Evolutionary conservation across 1,140 invertebrate species (phyloP).

Genomic region (Teleogryllus occipitalis): DNA sequence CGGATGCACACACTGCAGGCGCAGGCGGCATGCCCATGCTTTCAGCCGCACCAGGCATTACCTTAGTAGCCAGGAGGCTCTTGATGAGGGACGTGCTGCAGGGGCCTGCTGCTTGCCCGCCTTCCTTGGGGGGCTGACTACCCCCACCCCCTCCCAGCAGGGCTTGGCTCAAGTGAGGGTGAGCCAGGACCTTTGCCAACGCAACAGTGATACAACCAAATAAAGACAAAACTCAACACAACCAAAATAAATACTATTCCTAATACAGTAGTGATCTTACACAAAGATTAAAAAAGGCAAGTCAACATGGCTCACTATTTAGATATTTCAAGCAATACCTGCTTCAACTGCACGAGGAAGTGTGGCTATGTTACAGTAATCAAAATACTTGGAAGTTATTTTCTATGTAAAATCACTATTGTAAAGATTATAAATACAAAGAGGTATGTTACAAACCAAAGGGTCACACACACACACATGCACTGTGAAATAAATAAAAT

Average conservation of each 20-base stretch:
- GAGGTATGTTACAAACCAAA: too few species aligned
- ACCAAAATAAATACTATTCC: conserved; percentile 1
- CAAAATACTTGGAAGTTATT: too few species aligned
- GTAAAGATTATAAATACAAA: too few species aligned
- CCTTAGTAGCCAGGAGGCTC: conserved; percentile 76
- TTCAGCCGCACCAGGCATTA: conserved; percentile 45
- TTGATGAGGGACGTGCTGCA: conserved; percentile 63
- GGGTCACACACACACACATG: too few species aligned
- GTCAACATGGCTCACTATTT: too few species aligned
- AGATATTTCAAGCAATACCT: too few species aligned
- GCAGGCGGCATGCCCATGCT: conserved; percentile 42
- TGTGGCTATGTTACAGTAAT: too few species aligned
- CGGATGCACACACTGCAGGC: conserved; percentile 26
- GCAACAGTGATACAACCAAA: conserved; percentile 18
- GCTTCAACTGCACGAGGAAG: too few species aligned
- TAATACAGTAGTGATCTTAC: not conserved
- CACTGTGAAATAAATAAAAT: too few species aligned
- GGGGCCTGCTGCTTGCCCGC: conserved; percentile 24
- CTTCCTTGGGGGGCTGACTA: conserved; percentile 31
- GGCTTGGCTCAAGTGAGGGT: conserved; percentile 53
- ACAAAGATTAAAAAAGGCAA: not conserved
- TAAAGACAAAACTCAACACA: conserved; percentile 14
- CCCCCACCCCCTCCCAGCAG: conserved; percentile 42
- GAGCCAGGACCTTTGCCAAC: conserved; percentile 45
- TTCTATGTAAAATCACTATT: too few species aligned